A percentile compares a stretch with the other conserved stretches of the same genome.
phyloP scores from a whole-genome alignment of 2,888 invertebrate species.

The Rhagophthalmus giganteus region DNA sequence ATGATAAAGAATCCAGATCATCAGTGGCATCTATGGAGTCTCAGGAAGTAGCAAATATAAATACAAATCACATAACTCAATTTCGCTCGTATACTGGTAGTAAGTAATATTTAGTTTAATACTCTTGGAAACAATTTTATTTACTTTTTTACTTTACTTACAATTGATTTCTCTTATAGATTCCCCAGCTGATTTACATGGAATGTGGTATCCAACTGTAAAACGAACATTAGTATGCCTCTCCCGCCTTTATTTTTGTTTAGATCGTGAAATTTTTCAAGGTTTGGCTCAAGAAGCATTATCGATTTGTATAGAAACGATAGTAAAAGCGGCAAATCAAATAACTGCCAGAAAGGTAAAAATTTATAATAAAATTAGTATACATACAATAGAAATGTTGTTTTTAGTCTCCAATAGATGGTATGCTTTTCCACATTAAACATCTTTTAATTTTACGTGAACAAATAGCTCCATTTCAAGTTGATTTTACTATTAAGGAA shows the following conservation, averaged over 20 bases:
- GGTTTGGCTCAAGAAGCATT: conserved; percentile 96
- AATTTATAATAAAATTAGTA: conserved; percentile 1
- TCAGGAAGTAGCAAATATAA: conserved; percentile 72
- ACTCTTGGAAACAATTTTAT: no score
- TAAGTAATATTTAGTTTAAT: no score
- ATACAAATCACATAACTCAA: conserved; percentile 52
- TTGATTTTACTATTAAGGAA: conserved; percentile 91
- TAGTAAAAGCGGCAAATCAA: conserved; percentile 77
- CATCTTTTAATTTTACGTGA: conserved; percentile 95
- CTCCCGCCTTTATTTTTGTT: conserved; percentile 88
- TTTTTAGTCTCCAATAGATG: conserved; percentile 78
- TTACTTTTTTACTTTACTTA: no score
- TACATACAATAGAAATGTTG: no score
- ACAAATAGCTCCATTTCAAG: conserved; percentile 97
- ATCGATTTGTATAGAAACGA: conserved; percentile 86
- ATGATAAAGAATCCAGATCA: conserved; percentile 68
- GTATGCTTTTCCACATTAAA: conserved; percentile 95
- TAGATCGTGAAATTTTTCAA: conserved; percentile 95
- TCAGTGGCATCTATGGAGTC: conserved; percentile 72
- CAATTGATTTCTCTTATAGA: no score
- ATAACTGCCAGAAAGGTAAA: conserved; percentile 73
- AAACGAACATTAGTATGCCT: conserved; percentile 91
- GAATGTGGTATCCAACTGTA: conserved; percentile 99
- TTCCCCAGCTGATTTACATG: conserved; percentile 83
- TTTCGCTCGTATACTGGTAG: conserved; percentile 57